Percentiles rank a stretch among this genome's conserved stretches.
Conservation (phyloP, 2,113 vertebrate species). For the Condylura cristata region DNA sequence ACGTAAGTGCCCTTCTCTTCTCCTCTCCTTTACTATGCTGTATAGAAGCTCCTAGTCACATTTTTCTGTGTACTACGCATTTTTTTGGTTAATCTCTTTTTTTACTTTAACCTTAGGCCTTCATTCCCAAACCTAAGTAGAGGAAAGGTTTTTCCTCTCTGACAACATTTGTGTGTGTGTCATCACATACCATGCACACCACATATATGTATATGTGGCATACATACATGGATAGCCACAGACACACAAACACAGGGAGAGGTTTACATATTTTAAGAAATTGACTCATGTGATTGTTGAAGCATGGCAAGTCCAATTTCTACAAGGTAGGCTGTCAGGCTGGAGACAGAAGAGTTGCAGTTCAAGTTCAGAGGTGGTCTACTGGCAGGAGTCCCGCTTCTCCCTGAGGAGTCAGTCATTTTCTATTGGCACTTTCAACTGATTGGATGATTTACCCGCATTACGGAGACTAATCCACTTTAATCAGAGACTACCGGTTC, state of each 20-base stretch:
- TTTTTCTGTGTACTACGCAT: neutral
- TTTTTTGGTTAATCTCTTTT: neutral
- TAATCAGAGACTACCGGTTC: neutral
- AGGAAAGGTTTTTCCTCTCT: neutral
- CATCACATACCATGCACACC: too few relatives aligned
- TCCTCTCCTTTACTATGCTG: neutral
- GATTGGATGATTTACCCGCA: neutral
- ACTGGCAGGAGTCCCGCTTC: neutral
- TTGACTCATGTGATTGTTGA: neutral
- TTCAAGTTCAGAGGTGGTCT: neutral
- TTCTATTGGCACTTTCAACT: neutral
- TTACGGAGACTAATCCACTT: neutral
- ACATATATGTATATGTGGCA: neutral
- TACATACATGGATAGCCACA: neutral
- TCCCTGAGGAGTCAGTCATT: neutral
- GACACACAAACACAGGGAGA: neutral
- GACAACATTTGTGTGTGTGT: neutral
- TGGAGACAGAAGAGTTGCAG: neutral
- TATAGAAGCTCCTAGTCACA: neutral
- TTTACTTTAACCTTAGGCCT: slow-evolving; percentile 8
- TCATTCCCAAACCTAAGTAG: neutral
- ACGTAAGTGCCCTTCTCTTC: neutral
- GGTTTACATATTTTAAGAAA: neutral
- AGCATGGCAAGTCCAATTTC: neutral
- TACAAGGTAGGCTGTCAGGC: neutral